A percentile compares a stretch with the other conserved stretches of the same genome.
Conservation (phyloP, 2,888 invertebrate species). For the Drosophila hawaiiensis region DNA sequence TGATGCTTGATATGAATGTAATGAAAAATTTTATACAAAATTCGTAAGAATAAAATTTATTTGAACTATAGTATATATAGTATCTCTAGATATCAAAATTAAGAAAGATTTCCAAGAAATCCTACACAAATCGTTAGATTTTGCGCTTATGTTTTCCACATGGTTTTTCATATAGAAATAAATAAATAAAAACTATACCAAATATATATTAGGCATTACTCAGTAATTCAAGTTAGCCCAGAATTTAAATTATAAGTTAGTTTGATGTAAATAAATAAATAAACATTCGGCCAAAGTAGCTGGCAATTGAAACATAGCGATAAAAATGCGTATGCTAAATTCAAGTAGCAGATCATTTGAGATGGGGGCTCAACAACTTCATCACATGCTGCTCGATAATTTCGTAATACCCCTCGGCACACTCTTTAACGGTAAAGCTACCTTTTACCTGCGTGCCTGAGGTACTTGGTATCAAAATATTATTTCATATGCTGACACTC, state of each 20-base stretch:
- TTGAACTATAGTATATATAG: background rate
- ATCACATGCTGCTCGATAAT: background rate
- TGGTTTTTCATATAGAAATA: background rate
- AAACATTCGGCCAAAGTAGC: background rate
- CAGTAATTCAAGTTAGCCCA: background rate
- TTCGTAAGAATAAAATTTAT: background rate
- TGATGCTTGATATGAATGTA: too few species aligned
- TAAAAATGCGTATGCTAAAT: background rate
- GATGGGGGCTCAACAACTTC: too few species aligned
- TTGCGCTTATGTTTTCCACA: too few species aligned
- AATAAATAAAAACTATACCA: background rate
- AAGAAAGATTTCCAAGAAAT: background rate
- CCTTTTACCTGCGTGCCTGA: constrained; percentile 47
- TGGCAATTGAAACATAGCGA: background rate
- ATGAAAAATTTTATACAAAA: background rate
- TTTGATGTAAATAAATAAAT: background rate
- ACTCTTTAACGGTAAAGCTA: constrained; percentile 14
- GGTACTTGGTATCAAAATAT: constrained; percentile 71
- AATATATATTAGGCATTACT: background rate
- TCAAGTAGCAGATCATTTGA: background rate
- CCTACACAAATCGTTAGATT: too few species aligned
- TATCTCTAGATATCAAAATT: background rate
- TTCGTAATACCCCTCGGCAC: background rate
- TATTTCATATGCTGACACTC: constrained; percentile 82
- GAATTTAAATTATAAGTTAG: background rate